Base-by-base conservation (phyloP, 1,140 invertebrate genomes). In the Amphibalanus amphitrite region DNA sequence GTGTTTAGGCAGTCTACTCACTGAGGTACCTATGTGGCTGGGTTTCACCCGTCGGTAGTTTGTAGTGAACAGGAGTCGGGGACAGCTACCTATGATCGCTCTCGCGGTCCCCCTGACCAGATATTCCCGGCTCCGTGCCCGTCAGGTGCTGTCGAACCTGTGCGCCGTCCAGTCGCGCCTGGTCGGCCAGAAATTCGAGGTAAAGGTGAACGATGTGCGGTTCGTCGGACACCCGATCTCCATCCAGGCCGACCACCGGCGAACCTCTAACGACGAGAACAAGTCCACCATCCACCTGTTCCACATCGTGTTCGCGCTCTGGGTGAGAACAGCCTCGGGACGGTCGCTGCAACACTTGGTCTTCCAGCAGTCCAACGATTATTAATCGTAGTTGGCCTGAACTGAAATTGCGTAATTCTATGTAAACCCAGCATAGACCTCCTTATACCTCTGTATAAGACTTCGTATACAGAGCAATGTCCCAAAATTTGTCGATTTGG, bases 191-290 rank as follows among this genome's bases (percentile, higher is more conserved):
- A 95, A 95, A 79, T 94, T 95, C 82, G 93, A 97, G 80, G 80
- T 97, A 0, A 96, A 97, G 84, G 88, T 97, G 0, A 95, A 97
- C 81, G 92, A 96, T 85, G 90, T 97, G 0, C 83, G 92, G 65
- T 97, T 97, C 83, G 90, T 97, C 29, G 93, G 93, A 13, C 93
- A 95, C 82, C 95, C 95, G 0, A 92, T 91, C 0, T 78, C 89
- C 28, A 82, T 95, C 29, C 72, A 76, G 85, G 86, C 72, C 28
- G 72, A 59, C 26, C 47, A 67, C 15, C 64, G 71, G 3, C 69
- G 73, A 70, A 69, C 73, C 70, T 70, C 71, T 73, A 75, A 75
- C 33, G 83, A 86, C 20, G 70, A 71, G 73, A 86, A 86, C 75
- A 80, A 78, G 59, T 83, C 84, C 72, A 86, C 86, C 38, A 88